phyloP scores from a whole-genome alignment of 2,888 invertebrate genomes.

The Hololepta plana region DNA sequence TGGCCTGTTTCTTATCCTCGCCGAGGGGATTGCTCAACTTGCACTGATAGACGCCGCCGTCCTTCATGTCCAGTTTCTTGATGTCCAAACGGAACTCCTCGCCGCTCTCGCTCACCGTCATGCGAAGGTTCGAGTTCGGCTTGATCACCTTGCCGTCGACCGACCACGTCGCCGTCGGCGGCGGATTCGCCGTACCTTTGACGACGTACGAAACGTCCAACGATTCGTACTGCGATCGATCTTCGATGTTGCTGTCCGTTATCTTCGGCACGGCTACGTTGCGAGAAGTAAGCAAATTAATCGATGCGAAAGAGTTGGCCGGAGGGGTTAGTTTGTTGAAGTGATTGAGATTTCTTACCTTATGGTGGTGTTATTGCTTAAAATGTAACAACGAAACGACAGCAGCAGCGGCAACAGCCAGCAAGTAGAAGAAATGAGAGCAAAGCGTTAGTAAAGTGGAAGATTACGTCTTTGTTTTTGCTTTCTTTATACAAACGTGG shows the following conservation, averaged over 20 bases:
- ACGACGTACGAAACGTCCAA: conserved; percentile 65
- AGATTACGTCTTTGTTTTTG: too few relatives aligned
- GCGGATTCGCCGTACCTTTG: conserved; percentile 56
- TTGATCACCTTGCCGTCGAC: conserved; percentile 57
- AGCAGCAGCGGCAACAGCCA: too few relatives aligned
- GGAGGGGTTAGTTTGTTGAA: too few relatives aligned
- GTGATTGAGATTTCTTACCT: too few relatives aligned
- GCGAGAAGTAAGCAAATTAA: too few relatives aligned
- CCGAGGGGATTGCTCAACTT: conserved; percentile 70
- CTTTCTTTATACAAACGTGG: too few relatives aligned
- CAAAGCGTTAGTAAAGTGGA: too few relatives aligned
- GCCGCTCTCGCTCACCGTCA: conserved; percentile 44
- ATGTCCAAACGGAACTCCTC: conserved; percentile 59
- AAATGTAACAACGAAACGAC: too few relatives aligned
- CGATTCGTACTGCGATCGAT: conserved; percentile 61
- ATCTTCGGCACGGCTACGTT: conserved; percentile 61
- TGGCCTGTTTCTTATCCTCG: conserved; percentile 53
- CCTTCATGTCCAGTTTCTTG: conserved; percentile 44
- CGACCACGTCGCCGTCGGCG: conserved; percentile 62
- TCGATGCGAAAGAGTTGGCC: too few relatives aligned
- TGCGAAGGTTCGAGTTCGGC: conserved; percentile 34
- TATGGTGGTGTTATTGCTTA: too few relatives aligned
- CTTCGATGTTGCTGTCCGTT: conserved; percentile 52
- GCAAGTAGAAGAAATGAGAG: too few relatives aligned
- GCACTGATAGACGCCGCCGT: conserved; percentile 70